Evolutionary conservation across 1,140 invertebrate species (phyloP).

Genomic region (Ylistrum balloti): DNA sequence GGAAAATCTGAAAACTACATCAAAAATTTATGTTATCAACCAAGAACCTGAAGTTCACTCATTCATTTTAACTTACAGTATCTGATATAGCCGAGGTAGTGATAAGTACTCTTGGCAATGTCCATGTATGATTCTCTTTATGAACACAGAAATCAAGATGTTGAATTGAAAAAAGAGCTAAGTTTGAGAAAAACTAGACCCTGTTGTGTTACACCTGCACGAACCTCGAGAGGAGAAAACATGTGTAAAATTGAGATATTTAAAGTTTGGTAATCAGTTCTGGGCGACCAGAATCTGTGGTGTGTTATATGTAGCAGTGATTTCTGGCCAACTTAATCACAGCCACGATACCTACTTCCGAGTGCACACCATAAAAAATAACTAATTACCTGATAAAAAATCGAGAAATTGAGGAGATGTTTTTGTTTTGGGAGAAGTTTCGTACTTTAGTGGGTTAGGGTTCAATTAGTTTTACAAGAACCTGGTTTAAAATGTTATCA

Average conservation of each 20-base stretch:
- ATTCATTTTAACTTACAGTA: too few species aligned
- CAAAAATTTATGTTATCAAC: too few species aligned
- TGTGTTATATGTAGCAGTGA: neutral
- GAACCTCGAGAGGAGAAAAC: neutral
- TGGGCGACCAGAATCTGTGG: neutral
- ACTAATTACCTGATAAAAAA: slow-evolving; percentile 26
- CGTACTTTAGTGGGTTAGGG: neutral
- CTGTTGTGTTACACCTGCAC: neutral
- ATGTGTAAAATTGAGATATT: neutral
- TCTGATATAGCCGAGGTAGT: too few species aligned
- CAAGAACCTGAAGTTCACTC: too few species aligned
- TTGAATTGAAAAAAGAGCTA: neutral
- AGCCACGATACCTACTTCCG: neutral
- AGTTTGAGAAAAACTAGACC: neutral
- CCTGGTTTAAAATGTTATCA: neutral
- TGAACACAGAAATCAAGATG: neutral
- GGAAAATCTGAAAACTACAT: too few species aligned
- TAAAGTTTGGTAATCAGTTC: neutral
- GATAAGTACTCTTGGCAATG: too few species aligned
- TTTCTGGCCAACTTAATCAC: neutral
- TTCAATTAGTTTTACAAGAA: neutral
- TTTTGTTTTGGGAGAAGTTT: slow-evolving; percentile 3
- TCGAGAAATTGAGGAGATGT: slow-evolving; percentile 16
- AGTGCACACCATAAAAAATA: slow-evolving; percentile 29
- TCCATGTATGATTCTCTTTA: too few species aligned